Evolutionary conservation across 1,140 invertebrate species (phyloP).

Genomic region (Alviniconcha marisindica): DNA sequence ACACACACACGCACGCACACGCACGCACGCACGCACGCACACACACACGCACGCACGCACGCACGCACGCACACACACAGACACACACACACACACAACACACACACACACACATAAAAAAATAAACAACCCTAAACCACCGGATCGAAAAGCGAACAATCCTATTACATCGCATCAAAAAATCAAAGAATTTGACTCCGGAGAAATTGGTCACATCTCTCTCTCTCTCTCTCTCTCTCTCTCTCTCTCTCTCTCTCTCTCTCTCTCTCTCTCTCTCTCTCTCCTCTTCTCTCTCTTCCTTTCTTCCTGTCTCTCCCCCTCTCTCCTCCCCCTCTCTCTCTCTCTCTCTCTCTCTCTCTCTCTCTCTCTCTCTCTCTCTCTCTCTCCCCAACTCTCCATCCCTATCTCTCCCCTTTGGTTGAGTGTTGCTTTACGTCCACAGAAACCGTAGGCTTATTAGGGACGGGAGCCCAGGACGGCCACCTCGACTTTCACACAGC

Average conservation of each 20-base stretch:
- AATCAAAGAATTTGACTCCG: too few species aligned
- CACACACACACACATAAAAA: too few species aligned
- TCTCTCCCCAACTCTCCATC: conserved; percentile 4
- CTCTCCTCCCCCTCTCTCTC: background rate
- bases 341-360: background rate
- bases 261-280: background rate
- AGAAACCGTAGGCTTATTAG: too few species aligned
- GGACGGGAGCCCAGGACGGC: background rate
- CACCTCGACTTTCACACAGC: background rate
- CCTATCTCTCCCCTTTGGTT: background rate
- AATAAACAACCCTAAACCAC: too few species aligned
- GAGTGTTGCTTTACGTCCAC: too few species aligned
- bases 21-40: too few species aligned
- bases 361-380: conserved; percentile 18
- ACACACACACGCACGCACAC: too few species aligned
- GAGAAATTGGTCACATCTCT: background rate
- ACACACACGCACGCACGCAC: too few species aligned
- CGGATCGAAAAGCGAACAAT: too few species aligned
- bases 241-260: background rate
- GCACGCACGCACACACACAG: too few species aligned
- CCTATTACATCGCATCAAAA: too few species aligned
- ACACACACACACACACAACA: too few species aligned
- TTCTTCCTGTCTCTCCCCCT: background rate
- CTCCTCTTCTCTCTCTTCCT: background rate
- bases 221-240: background rate